Evolutionary conservation across 2,797 vertebrate genomes (phyloP), one percentile per base, ranked within the genome.

Genomic region (Anabas testudineus): DNA sequence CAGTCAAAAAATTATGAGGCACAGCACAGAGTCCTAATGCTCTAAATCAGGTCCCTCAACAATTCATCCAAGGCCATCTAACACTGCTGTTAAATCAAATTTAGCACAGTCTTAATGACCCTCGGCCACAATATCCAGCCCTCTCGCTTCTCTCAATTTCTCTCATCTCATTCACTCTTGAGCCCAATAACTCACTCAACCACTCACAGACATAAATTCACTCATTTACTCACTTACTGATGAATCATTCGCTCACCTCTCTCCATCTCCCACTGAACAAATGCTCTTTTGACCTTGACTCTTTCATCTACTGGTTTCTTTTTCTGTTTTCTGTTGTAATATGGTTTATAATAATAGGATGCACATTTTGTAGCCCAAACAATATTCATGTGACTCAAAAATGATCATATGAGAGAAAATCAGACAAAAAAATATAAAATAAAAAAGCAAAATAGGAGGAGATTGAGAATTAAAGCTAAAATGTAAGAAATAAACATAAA

Each of bases 51-150:
- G 45, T 45, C 34, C 41, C 36, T 53, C 58, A 46, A 71, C 71
- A 16, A 69, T 74, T 83, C 68, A 81, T 70, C 67, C 63, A 30
- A 47, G 56, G 42, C 73, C 62, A 26, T 70, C 61, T 49, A 71
- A 57, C 66, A n/a, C 16, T 69, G 67, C 30, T 70, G 66, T 80
- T 54, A 71, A 88, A 84, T 87, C 65, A 64, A 53, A 86, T 90
- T 82, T 82, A 80, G 77, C 69, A 62, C 71, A 72, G 61, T 74
- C 82, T 69, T 83, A 90, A 88, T 81, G 80, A 83, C 71, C 69
- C 78, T 71, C 62, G 37, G 74, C 46, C 56, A 52, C 39, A 64
- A 64, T 59, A 58, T 47, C 26, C 74, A 64, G 62, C 68, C 24
- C 61, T 65, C 67, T 66, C 48, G 58, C n/a, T 26, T 71, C 80